phyloP scores from a whole-genome alignment of 2,113 vertebrate species.

The Nanorana parkeri region DNA sequence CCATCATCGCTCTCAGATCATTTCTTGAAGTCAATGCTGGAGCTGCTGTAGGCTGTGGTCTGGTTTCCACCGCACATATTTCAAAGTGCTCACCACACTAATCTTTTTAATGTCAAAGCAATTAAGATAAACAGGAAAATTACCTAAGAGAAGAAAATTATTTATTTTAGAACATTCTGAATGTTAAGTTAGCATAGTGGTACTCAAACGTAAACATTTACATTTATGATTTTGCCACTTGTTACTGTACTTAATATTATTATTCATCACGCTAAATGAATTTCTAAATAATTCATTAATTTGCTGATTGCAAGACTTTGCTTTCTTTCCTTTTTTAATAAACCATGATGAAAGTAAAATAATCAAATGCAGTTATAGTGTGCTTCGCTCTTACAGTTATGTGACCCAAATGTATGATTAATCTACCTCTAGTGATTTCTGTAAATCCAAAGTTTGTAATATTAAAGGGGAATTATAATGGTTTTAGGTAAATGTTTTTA shows the following conservation, averaged over 20 bases:
- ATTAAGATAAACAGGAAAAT: conserved; percentile 25
- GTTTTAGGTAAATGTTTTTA: no score
- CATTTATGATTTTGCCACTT: background rate
- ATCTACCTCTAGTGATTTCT: no score
- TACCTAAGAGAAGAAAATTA: conserved; percentile 8
- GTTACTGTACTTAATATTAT: no score
- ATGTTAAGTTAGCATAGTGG: background rate
- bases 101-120: conserved; percentile 26
- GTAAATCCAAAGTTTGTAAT: no score
- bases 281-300: no score
- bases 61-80: conserved; percentile 4
- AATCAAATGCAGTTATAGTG: background rate
- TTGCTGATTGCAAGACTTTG: no score
- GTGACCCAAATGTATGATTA: no score
- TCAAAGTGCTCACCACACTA: conserved; percentile 3
- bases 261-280: no score
- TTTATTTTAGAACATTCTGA: conserved; percentile 7
- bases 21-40: background rate
- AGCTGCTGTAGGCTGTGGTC: background rate
- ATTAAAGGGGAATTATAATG: no score
- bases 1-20: conserved; percentile 9
- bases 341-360: background rate
- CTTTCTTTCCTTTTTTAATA: background rate
- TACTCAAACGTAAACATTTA: background rate
- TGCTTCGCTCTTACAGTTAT: no score